phyloP scores from a whole-genome alignment of 2,797 vertebrate genomes.

The Labroides dimidiatus region DNA sequence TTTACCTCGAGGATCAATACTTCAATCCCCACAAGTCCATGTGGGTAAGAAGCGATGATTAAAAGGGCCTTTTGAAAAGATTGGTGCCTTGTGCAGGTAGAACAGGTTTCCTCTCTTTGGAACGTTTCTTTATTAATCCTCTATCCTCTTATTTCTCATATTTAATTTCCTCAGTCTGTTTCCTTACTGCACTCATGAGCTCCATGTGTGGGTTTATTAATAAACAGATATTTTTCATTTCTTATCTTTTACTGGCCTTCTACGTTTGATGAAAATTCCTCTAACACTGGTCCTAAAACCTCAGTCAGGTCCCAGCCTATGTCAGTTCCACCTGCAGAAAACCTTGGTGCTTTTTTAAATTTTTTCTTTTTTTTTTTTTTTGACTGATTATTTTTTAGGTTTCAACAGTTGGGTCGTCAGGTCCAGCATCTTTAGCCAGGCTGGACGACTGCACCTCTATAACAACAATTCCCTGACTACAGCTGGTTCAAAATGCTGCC shows the following conservation, averaged over 20 bases:
- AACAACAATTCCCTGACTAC: no score
- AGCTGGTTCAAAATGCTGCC: no score
- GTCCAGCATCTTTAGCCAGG: no score
- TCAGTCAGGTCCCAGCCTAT: no score
- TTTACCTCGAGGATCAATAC: conserved; percentile 40
- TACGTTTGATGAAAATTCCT: neutral
- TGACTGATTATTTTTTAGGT: no score
- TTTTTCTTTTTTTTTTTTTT: no score
- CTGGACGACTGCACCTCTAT: no score
- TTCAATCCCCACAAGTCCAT: conserved; percentile 27
- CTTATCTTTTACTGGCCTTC: neutral
- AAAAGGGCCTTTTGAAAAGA: conserved; percentile 42
- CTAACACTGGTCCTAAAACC: neutral
- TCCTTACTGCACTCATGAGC: neutral
- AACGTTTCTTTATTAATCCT: conserved; percentile 18
- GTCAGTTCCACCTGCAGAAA: no score
- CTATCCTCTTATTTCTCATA: neutral
- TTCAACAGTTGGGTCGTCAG: no score
- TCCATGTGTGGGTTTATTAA: neutral
- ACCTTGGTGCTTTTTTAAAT: no score
- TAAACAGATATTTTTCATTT: neutral
- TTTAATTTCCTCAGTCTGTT: conserved; percentile 5
- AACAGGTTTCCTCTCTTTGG: neutral
- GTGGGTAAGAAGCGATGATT: conserved; percentile 44
- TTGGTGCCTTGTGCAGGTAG: conserved; percentile 1